Conservation (phyloP, 2,113 vertebrate genomes). For the Cephalopterus ornatus region DNA sequence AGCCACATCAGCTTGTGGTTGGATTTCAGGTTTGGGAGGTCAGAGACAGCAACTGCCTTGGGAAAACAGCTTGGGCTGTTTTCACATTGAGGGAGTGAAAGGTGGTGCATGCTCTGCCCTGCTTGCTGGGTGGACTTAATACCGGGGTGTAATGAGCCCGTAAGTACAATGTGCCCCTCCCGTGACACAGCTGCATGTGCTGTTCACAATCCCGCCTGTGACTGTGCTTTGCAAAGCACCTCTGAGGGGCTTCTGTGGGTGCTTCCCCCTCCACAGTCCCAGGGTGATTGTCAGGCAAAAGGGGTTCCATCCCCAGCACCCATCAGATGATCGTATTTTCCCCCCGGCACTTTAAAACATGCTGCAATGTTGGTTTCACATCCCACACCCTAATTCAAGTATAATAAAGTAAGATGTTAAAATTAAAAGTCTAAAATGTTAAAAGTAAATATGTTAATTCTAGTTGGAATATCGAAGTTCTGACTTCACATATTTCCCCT, state of each 20-base stretch:
- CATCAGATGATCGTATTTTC: rapidly evolving
- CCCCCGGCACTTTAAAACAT: rapidly evolving
- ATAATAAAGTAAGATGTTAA: not conserved
- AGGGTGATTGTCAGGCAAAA: rapidly evolving
- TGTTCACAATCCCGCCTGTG: not conserved
- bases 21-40: not conserved
- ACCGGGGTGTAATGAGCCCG: not conserved
- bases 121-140: no score
- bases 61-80: not conserved
- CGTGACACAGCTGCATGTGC: rapidly evolving
- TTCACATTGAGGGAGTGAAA: no score
- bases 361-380: not conserved
- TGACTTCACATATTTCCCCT: rapidly evolving
- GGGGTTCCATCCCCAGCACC: no score
- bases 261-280: not conserved
- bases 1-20: not conserved
- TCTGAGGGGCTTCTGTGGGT: rapidly evolving
- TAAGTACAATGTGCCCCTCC: not conserved
- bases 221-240: not conserved
- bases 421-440: not conserved
- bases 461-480: not conserved
- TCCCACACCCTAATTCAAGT: not conserved
- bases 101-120: not conserved
- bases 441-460: not conserved
- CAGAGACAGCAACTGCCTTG: not conserved